Percentiles rank a stretch among this genome's conserved stretches.
Evolutionary conservation across 64 coral and sea anemone species (phyloP).

Genomic region (Porites australiensis): DNA sequence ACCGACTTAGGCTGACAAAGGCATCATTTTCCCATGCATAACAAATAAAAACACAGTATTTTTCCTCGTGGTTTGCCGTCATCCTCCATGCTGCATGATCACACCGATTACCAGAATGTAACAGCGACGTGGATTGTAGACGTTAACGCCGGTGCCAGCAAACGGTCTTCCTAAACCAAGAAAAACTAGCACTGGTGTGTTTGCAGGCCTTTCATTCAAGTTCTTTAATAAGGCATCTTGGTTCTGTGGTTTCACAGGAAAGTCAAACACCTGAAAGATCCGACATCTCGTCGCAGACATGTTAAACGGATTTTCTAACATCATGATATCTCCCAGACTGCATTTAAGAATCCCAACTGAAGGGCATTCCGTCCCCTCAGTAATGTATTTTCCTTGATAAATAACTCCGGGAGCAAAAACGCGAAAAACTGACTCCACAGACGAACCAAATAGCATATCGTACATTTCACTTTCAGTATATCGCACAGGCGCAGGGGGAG

Average conservation of each 20-base stretch:
- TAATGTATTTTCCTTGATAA: background rate
- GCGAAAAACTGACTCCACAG: background rate
- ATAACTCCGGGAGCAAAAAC: conserved; percentile 9
- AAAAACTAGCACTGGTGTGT: background rate
- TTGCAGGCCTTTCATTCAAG: background rate
- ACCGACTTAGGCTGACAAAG: too few relatives aligned
- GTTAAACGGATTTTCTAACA: background rate
- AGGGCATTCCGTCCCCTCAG: background rate
- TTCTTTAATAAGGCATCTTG: background rate
- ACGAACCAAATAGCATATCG: background rate
- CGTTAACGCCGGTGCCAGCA: background rate
- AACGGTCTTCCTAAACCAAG: conserved; percentile 11
- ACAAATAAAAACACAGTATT: too few relatives aligned
- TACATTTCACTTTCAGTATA: background rate
- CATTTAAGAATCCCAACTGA: conserved; percentile 29
- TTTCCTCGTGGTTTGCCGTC: too few relatives aligned
- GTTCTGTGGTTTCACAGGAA: background rate
- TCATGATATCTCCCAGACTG: background rate
- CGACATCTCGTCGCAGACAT: background rate
- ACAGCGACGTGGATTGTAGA: background rate
- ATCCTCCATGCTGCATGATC: too few relatives aligned
- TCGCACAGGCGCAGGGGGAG: too few relatives aligned
- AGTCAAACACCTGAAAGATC: background rate
- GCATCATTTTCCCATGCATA: too few relatives aligned
- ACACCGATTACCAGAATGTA: conserved; percentile 25